These are phyloP conservation scores for Drosophila insularis DNA, from an alignment of 1,140 invertebrate species.

Conservation along the genomic window DNA sequence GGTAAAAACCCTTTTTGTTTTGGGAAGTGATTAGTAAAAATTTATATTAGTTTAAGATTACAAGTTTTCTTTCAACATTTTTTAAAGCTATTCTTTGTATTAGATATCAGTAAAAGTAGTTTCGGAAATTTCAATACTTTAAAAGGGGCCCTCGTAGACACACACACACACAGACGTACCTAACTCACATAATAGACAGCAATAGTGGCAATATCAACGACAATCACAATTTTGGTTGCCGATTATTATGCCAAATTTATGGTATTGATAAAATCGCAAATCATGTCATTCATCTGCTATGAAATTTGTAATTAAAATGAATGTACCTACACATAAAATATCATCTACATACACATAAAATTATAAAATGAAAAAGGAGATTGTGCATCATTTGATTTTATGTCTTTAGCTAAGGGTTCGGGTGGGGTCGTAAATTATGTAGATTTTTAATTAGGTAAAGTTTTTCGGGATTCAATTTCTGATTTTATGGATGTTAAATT, in stretches of 20 bases:
- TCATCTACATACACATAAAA: too few relatives aligned
- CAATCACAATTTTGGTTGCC: neutral
- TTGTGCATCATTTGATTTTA: neutral
- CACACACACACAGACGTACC: neutral
- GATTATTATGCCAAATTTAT: constrained; percentile 6
- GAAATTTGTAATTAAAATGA: neutral
- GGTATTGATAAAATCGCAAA: neutral
- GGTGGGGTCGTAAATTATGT: constrained; percentile 3
- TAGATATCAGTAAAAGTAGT: too few relatives aligned
- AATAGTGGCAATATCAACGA: neutral
- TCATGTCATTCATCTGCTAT: neutral
- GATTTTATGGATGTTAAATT: neutral
- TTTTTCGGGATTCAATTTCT: neutral
- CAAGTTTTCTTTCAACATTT: too few relatives aligned
- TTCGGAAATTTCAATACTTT: neutral
- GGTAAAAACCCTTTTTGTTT: too few relatives aligned
- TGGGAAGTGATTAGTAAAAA: too few relatives aligned
- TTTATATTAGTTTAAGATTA: too few relatives aligned
- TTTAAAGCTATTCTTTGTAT: too few relatives aligned
- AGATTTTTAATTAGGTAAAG: constrained; percentile 14
- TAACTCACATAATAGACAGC: neutral
- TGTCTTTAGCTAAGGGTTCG: neutral
- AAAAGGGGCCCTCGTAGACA: neutral
- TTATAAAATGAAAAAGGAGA: neutral
- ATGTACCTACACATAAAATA: too few relatives aligned